Evolutionary conservation across 2,113 vertebrate species (phyloP), one percentile per base, ranked within the genome.

Genomic region (Prinia subflava): DNA sequence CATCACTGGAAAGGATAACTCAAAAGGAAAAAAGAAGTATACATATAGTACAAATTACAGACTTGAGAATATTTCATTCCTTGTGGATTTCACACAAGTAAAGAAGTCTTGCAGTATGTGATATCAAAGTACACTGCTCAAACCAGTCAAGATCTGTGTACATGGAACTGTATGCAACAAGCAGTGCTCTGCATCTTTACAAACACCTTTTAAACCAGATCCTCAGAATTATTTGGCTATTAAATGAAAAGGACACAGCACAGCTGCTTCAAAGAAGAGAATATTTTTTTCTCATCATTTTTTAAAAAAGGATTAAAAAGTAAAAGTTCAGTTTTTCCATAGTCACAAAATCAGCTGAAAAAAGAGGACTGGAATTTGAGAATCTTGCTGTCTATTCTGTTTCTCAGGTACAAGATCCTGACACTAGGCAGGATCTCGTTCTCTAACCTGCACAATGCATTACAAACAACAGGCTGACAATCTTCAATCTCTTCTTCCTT

Each of bases 1-100:
- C 98, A 91, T 98, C 98, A 91, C 98, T 98, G 69, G 98, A 98
- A 96, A 98, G 97, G 37, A 98, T 89, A 96, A 98, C 98, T 98
- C 64, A 96, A 97, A 60, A 76, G 27, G 47, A 84, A 89, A 69
- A 89, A 71, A 87, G 24, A 89, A 68, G 11, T 20, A 81, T 28
- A 77, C 4, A 16, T 85, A 67, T 20, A 95, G 35, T 65, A 60
- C 49, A 78, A 30, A 56, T 81, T 6, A 11, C 25, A 84, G 52
- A 46, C 11, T 75, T 53, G 5, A 49, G 28, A 87, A 23, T 78
- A 82, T 68, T 63, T 69, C n/a, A 59, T 74, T 50, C 30, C 46
- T 15, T 71, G 56, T 23, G 65, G 59, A 84, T 87, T 84, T 94
- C 64, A 81, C n/a, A 70, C 15, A 15, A 90, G 14, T 20, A 83